phyloP scores from a whole-genome alignment of 2,797 vertebrate genomes.

The Microctenopoma stevenorrisi region DNA sequence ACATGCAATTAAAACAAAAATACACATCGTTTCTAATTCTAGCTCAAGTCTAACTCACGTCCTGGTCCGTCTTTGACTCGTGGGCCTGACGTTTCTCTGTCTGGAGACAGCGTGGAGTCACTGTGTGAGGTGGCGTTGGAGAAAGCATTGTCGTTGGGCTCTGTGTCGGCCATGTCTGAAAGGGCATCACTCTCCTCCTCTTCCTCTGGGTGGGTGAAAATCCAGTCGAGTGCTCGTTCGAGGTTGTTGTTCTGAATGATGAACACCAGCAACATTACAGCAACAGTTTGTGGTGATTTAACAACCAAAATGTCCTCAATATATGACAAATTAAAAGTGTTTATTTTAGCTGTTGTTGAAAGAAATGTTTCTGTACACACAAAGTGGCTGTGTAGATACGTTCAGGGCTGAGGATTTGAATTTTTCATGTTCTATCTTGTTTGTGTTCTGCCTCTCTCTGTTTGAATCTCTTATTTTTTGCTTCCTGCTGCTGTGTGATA shows the following conservation, averaged over 20 bases:
- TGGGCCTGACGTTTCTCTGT: slow-evolving; percentile 88
- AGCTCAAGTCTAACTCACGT: slow-evolving; percentile 85
- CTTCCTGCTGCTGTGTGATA: background rate
- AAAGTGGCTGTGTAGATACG: background rate
- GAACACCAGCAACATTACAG: background rate
- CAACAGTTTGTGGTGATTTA: background rate
- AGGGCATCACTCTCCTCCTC: slow-evolving; percentile 89
- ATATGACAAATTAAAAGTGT: background rate
- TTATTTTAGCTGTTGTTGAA: background rate
- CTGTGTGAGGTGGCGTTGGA: slow-evolving; percentile 86
- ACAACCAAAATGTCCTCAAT: background rate
- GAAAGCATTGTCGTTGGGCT: slow-evolving; percentile 88
- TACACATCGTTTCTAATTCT: no score
- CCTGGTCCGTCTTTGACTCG: slow-evolving; percentile 94
- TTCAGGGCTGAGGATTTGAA: background rate
- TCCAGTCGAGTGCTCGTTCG: slow-evolving; percentile 96
- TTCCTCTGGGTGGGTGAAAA: slow-evolving; percentile 94
- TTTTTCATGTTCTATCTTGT: background rate
- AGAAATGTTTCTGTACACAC: background rate
- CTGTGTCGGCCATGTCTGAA: slow-evolving; percentile 86
- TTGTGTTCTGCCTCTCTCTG: background rate
- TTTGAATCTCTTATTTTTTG: background rate
- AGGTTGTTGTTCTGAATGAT: slow-evolving; percentile 92
- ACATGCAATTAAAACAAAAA: no score
- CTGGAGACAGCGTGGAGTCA: slow-evolving; percentile 88